These are phyloP conservation scores for Jaculus jaculus DNA, from an alignment of 2,113 vertebrate genomes.

Conservation along the genomic window DNA sequence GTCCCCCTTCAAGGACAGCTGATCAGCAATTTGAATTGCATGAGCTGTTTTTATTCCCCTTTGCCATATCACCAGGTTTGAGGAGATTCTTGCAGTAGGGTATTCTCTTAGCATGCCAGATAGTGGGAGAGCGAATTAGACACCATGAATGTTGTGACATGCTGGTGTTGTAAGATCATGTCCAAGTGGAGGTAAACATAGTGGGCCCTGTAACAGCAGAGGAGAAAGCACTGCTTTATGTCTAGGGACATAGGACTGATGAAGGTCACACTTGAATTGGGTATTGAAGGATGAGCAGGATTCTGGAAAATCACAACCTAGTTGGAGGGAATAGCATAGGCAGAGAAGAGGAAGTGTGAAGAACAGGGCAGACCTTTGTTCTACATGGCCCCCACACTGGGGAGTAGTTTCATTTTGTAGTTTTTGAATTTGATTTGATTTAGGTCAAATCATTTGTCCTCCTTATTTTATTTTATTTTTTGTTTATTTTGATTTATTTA, in stretches of 20 bases:
- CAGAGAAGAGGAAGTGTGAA: background rate
- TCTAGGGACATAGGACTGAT: background rate
- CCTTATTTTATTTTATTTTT: too few relatives aligned
- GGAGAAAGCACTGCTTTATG: background rate
- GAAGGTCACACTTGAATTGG: background rate
- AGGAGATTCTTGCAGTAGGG: background rate
- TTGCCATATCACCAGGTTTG: background rate
- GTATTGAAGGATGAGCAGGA: background rate
- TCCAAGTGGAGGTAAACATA: background rate
- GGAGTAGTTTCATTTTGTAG: background rate
- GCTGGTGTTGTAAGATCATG: background rate
- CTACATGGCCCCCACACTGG: background rate
- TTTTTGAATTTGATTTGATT: constrained; percentile 28
- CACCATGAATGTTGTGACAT: background rate
- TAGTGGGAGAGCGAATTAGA: background rate
- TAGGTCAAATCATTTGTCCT: background rate
- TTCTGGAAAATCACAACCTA: background rate
- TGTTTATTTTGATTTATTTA: too few relatives aligned
- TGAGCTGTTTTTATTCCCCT: background rate
- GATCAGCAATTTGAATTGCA: background rate
- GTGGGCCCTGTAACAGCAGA: background rate
- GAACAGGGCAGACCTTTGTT: background rate
- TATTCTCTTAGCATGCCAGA: background rate
- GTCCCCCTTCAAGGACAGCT: background rate
- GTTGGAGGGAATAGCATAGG: background rate